phyloP scores from a whole-genome alignment of 2,888 invertebrate genomes.

The Apotomis betuletana region DNA sequence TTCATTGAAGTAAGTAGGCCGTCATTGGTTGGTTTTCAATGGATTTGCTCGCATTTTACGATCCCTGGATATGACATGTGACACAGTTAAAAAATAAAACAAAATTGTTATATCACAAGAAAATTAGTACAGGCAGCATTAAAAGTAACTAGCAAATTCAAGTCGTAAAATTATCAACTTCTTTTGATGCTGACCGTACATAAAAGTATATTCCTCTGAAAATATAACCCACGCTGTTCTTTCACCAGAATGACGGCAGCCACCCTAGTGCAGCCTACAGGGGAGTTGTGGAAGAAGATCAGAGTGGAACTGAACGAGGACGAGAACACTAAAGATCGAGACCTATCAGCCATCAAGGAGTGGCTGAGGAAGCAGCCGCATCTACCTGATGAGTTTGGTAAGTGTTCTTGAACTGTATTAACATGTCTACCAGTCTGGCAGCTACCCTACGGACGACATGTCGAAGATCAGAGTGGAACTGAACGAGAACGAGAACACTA shows the following conservation, averaged over 20 bases:
- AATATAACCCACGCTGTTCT: background rate
- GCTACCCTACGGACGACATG: slow-evolving; percentile 78
- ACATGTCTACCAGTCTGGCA: background rate
- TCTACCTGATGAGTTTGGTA: slow-evolving; percentile 74
- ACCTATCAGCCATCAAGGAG: slow-evolving; percentile 81
- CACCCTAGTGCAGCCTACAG: slow-evolving; percentile 77
- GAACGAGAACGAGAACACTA: slow-evolving; percentile 83
- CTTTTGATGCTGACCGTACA: too few relatives aligned
- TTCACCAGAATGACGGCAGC: slow-evolving; percentile 36
- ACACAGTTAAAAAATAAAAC: too few relatives aligned
- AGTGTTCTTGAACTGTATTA: slow-evolving; percentile 9
- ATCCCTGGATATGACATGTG: too few relatives aligned
- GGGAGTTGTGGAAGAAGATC: slow-evolving; percentile 85
- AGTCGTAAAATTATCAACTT: too few relatives aligned
- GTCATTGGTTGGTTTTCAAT: too few relatives aligned
- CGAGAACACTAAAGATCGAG: slow-evolving; percentile 75
- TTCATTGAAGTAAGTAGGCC: too few relatives aligned
- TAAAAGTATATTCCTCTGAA: too few relatives aligned
- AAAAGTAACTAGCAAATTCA: too few relatives aligned
- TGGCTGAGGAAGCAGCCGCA: slow-evolving; percentile 84
- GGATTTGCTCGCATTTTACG: too few relatives aligned
- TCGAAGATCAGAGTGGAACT: slow-evolving; percentile 85
- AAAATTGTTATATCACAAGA: too few relatives aligned
- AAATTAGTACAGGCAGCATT: too few relatives aligned
- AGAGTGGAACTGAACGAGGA: slow-evolving; percentile 86